Evolutionary conservation across 2,888 invertebrate species (phyloP), one percentile per base, ranked within the genome.

Genomic region (Coleophora flavipennella): DNA sequence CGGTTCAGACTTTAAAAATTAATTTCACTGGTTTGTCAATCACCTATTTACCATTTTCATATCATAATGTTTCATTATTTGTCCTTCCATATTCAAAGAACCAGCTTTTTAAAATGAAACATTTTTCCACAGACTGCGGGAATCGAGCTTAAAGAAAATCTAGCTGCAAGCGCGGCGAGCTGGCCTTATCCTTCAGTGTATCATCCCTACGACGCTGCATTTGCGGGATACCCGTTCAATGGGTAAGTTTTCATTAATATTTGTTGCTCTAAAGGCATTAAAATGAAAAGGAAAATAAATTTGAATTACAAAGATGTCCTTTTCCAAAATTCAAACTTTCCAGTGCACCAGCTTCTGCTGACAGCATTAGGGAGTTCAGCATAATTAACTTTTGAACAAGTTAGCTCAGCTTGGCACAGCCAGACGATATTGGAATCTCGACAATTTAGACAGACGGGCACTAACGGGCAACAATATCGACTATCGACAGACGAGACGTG

Each of bases 171-270:
- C 50, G 93, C 91, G 41, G 92, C 94, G 43, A 90, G 92, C 43
- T 95, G 95, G 95, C 94, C 94, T 53, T 95, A 95, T 78, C 93
- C 95, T 41, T 91, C 94, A 33, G 93, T 95, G 50, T 96, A 96
- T 80, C 96, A 96, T 79, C 95, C 96, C 38, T 96, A 96, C 80
- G 96, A 97, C 65, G 92, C 95, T 44, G 93, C 95, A 43, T 94
- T 96, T 71, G 94, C 94, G 45, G 94, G 94, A 58, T 96, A 97
- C 86, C 95, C 96, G 51, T 97, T 96, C 86, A 95, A 95, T 84
- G 95, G 95, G 96, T 96, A 86, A 95, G 95, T 42, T 42, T n/a
- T 29, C 20, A 20, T 20, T 4, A 20, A 20, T 4, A 3, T n/a
- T n/a, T n/a, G n/a, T n/a, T n/a, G n/a, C n/a, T n/a, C n/a, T n/a